Base-by-base conservation (phyloP, 1,140 invertebrate species). In the Leucophenga varia region DNA sequence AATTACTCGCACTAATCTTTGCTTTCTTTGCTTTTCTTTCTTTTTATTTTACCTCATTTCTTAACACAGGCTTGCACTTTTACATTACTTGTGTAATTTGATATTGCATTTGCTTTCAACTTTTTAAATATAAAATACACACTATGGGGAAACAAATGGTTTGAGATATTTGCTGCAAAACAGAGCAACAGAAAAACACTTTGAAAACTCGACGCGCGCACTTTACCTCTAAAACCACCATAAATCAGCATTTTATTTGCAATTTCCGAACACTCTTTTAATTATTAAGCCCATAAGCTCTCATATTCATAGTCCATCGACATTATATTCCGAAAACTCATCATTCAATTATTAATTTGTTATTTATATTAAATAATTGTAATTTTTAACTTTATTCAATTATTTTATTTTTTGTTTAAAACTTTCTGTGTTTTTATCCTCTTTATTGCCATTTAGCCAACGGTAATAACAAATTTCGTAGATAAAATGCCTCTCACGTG, bases 171-270 rank as follows among this genome's bases (percentile, higher is more conserved):
- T 55, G 49, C 49, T 51, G 47, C 59, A 59, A 57, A 63, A 47
- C 44, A 48, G 49, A 59, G 43, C 55, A 67, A 61, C 59, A 54
- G 63, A 67, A 67, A 67, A 67, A 67, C 63, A 67, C 63, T 67
- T 67, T 48, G 37, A 68, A 64, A 67, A 67, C 63, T 67, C 63
- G 57, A 57, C 54, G 57, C 61, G 49, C 61, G 52, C 63, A 59
- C 63, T 49, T 54, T 55, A 41, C 45, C 47, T 48, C 21, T 12
- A 18, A n/a, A n/a, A n/a, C n/a, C n/a, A n/a, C n/a, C n/a, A n/a
- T n/a, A n/a, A n/a, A n/a, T 18, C 13, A 36, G 34, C 45, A 55
- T n/a, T n/a, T n/a, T n/a, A n/a, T n/a, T n/a, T n/a, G n/a, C n/a
- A n/a, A n/a, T 59, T 56, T 57, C 46, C 57, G 54, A 60, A 60